Evolutionary conservation across 1,140 invertebrate genomes (phyloP).

Genomic region (Bombus picipes): DNA sequence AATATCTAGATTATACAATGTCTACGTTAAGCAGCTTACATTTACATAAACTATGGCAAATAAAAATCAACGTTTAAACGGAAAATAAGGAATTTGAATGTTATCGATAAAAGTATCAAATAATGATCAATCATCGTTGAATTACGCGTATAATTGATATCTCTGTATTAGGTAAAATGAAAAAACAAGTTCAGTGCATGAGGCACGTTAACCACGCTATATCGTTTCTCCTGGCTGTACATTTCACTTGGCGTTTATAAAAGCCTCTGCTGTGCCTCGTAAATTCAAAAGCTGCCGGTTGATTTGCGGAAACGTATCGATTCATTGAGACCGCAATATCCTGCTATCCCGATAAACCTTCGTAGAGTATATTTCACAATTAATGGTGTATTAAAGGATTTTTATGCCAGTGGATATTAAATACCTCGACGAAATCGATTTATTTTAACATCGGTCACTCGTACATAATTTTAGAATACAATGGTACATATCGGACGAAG

Average conservation of each 20-base stretch:
- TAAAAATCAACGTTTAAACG: background rate
- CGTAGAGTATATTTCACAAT: background rate
- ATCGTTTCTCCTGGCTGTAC: background rate
- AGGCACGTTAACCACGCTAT: background rate
- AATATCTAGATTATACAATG: background rate
- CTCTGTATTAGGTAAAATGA: background rate
- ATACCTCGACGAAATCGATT: background rate
- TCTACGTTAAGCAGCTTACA: no score
- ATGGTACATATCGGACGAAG: background rate
- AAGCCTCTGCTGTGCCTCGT: background rate
- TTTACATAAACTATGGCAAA: no score
- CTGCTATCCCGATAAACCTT: background rate
- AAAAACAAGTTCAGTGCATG: background rate
- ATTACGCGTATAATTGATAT: background rate
- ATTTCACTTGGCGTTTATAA: background rate
- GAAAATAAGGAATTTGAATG: background rate
- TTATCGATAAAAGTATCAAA: background rate
- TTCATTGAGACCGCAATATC: constrained; percentile 9
- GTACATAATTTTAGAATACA: no score
- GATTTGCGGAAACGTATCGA: constrained; percentile 8
- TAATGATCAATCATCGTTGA: background rate
- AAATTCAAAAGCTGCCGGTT: background rate
- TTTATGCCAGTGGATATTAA: background rate
- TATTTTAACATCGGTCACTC: background rate
- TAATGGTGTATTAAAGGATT: background rate